Base-by-base conservation (phyloP, 2,888 invertebrate species). In the Thecophora atra region DNA sequence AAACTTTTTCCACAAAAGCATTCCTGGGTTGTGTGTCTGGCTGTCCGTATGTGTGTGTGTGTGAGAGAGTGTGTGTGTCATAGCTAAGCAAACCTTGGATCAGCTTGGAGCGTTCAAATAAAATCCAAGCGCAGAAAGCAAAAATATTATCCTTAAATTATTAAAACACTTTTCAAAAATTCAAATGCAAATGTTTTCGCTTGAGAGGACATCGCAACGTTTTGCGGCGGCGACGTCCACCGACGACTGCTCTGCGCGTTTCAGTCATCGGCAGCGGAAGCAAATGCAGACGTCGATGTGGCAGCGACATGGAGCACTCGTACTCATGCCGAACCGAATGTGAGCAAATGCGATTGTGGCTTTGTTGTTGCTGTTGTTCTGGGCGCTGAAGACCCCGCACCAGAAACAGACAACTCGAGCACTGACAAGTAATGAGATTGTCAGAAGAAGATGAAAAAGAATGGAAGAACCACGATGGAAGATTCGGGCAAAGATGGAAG, bases 141-240 rank as follows among this genome's bases (percentile, higher is more conserved):
- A 47, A 47, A 51, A 70, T 60, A 17, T 26, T 44, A 62, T 67
- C 26, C 60, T 72, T 72, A 67, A 62, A 73, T 65, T 66, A 67
- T 72, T 64, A 58, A 66, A 72, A 64, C 60, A 72, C 62, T 65
- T 65, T 52, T 44, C 47, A 24, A 47, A 71, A 54, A 71, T 54
- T 58, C 58, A 58, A 60, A 71, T 60, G 60, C 67, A 71, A 60
- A 67, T 64, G 37, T 72, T 60, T 72, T 51, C 62, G 21, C 60
- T 69, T 69, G 51, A 26, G 47, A 69, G 69, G 69, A 62, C 60
- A 60, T 47, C 69, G 54, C 13, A 28, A n/a, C 28, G 47, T 65
- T 65, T 15, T 26, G 26, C 64, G 26, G 47, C 51, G 11, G n/a
- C 47, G 13, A 1, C 63, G 17, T 24, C 24, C 24, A 44, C 44